Conservation (phyloP, 2,888 invertebrate genomes). For the Morpho achilles region DNA sequence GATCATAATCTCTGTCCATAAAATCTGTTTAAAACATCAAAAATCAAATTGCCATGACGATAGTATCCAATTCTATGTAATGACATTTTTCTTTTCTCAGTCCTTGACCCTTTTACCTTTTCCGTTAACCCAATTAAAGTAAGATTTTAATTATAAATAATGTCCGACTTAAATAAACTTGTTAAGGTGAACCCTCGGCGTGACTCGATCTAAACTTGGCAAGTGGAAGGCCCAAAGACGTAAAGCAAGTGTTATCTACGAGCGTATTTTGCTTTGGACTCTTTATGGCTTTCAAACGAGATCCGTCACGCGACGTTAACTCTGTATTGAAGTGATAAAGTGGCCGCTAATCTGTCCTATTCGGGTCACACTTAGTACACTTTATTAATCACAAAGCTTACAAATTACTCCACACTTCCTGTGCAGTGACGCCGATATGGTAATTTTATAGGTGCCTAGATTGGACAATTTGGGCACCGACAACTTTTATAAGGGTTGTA, state of each 20-base stretch:
- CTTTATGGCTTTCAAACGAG: conserved; percentile 79
- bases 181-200: conserved; percentile 59
- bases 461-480: conserved; percentile 66
- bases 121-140: conserved; percentile 50
- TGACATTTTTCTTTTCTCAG: no score
- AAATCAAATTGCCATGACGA: no score
- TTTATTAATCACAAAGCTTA: conserved; percentile 80
- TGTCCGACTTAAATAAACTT: conserved; percentile 66
- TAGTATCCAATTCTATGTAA: no score
- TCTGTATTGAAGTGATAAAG: conserved; percentile 78
- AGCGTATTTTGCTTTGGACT: conserved; percentile 77
- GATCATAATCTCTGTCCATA: no score
- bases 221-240: conserved; percentile 72
- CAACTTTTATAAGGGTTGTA: conserved; percentile 58
- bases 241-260: conserved; percentile 75
- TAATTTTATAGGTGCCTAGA: conserved; percentile 73
- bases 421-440: conserved; percentile 72
- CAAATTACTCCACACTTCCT: conserved; percentile 77
- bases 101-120: not conserved
- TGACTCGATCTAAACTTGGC: conserved; percentile 59
- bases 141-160: conserved; percentile 71
- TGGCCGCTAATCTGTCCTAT: conserved; percentile 78
- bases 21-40: no score
- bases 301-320: conserved; percentile 78
- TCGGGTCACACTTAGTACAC: conserved; percentile 78